These are phyloP conservation scores for Miniopterus natalensis DNA, from an alignment of 2,113 vertebrate species.

Conservation along the genomic window DNA sequence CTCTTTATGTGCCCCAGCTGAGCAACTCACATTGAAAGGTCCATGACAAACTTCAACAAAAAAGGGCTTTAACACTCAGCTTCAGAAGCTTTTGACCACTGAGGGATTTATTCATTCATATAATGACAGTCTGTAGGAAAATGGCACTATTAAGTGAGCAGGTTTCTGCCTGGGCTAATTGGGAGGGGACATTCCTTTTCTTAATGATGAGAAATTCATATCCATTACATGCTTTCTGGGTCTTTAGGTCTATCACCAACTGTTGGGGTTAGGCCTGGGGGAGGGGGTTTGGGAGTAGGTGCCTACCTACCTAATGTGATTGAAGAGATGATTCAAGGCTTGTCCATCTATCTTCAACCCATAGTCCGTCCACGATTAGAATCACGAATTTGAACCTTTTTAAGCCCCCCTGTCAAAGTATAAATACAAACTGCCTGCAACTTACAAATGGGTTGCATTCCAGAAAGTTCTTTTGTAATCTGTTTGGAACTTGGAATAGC, in stretches of 20 bases:
- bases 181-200: slow-evolving; percentile 45
- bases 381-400: slow-evolving; percentile 51
- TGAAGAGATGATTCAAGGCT: background rate
- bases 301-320: background rate
- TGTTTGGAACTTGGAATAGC: slow-evolving; percentile 66
- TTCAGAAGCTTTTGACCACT: slow-evolving; percentile 76
- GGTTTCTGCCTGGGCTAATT: slow-evolving; percentile 72
- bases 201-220: slow-evolving; percentile 76
- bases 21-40: slow-evolving; percentile 76
- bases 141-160: slow-evolving; percentile 67
- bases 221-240: slow-evolving; percentile 45
- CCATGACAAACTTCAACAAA: slow-evolving; percentile 79
- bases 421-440: slow-evolving; percentile 67
- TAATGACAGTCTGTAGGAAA: slow-evolving; percentile 67
- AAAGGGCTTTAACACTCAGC: slow-evolving; percentile 66
- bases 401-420: slow-evolving; percentile 72
- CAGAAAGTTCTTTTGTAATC: slow-evolving; percentile 79
- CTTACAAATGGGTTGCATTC: slow-evolving; percentile 69
- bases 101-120: slow-evolving; percentile 74
- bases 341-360: background rate
- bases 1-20: slow-evolving; percentile 74
- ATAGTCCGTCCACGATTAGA: background rate
- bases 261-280: background rate
- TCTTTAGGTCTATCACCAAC: slow-evolving; percentile 34
- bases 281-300: background rate